Conservation (phyloP, 2,888 invertebrate genomes). For the Osmoderma eremita region DNA sequence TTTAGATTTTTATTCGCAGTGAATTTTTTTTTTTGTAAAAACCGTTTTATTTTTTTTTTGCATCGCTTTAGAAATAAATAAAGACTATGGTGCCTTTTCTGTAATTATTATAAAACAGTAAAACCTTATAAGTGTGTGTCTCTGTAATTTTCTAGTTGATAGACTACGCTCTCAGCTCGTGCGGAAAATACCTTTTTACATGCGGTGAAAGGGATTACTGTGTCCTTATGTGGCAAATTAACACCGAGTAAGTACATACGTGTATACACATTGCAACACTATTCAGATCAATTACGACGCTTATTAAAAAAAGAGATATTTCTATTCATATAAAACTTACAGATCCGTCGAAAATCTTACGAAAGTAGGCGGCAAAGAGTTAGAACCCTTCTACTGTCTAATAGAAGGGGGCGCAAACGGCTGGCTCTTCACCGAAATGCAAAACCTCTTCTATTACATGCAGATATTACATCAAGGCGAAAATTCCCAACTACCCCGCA, state of each 20-base stretch:
- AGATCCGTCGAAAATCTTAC: constrained; percentile 67
- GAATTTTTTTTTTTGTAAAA: no score
- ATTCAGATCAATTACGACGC: background rate
- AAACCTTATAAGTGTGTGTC: background rate
- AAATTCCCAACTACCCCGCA: constrained; percentile 70
- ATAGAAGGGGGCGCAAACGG: constrained; percentile 77
- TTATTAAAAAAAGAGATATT: background rate
- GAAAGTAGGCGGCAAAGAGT: constrained; percentile 67
- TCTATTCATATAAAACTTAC: constrained; percentile 21
- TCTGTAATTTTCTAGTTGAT: constrained; percentile 56
- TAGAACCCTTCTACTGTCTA: constrained; percentile 77
- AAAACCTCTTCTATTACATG: constrained; percentile 80
- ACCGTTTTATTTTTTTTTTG: no score
- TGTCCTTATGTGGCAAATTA: constrained; percentile 70
- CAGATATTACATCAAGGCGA: constrained; percentile 79
- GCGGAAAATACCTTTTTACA: constrained; percentile 68
- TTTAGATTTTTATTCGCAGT: no score
- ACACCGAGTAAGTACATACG: constrained; percentile 62
- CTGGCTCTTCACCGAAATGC: constrained; percentile 76
- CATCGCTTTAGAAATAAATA: no score
- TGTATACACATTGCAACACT: background rate
- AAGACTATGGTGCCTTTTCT: background rate
- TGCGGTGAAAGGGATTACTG: constrained; percentile 66
- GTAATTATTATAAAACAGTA: background rate
- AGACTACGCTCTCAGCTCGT: constrained; percentile 61